Percentiles rank a stretch among this genome's conserved stretches.
phyloP scores from a whole-genome alignment of 2,113 vertebrate genomes.

The Oostethus manadensis region DNA sequence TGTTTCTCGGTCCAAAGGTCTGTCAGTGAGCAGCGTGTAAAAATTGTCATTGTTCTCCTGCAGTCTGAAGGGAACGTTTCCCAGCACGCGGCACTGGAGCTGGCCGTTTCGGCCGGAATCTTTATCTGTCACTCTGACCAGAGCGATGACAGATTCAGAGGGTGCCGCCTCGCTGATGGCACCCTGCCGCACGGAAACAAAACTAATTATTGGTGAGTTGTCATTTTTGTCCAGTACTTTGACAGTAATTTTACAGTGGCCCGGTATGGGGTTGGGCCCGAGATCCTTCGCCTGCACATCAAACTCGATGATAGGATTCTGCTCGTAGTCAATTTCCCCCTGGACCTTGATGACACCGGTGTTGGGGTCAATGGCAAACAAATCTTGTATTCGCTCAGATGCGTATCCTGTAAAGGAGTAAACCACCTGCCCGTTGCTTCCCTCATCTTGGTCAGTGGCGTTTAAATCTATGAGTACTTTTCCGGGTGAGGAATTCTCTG shows the following conservation, averaged over 20 bases:
- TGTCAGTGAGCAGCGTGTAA: slow-evolving; percentile 92
- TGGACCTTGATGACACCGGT: slow-evolving; percentile 91
- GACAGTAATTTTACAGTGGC: slow-evolving; percentile 95
- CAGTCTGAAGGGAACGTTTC: slow-evolving; percentile 87
- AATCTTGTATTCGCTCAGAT: slow-evolving; percentile 88
- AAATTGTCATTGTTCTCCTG: slow-evolving; percentile 98
- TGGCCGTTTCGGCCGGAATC: slow-evolving; percentile 94
- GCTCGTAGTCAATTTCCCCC: slow-evolving; percentile 95
- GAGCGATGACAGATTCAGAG: slow-evolving; percentile 91
- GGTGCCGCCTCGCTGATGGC: slow-evolving; percentile 94
- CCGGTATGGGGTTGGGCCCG: slow-evolving; percentile 95
- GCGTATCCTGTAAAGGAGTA: slow-evolving; percentile 95
- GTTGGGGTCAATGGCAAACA: slow-evolving; percentile 94
- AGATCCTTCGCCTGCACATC: slow-evolving; percentile 97
- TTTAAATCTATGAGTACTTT: slow-evolving; percentile 92
- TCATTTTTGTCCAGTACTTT: slow-evolving; percentile 94
- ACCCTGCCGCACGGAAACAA: slow-evolving; percentile 95
- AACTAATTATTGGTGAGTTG: slow-evolving; percentile 92
- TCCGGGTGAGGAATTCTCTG: slow-evolving; percentile 85
- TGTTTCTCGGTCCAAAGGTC: slow-evolving; percentile 88
- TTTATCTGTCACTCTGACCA: slow-evolving; percentile 93
- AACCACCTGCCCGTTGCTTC: slow-evolving; percentile 91
- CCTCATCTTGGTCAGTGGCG: slow-evolving; percentile 93
- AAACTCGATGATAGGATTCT: slow-evolving; percentile 90
- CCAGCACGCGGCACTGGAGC: slow-evolving; percentile 90